phyloP scores from a whole-genome alignment of 2,113 vertebrate genomes.

The Rhegmatorhina hoffmannsi region DNA sequence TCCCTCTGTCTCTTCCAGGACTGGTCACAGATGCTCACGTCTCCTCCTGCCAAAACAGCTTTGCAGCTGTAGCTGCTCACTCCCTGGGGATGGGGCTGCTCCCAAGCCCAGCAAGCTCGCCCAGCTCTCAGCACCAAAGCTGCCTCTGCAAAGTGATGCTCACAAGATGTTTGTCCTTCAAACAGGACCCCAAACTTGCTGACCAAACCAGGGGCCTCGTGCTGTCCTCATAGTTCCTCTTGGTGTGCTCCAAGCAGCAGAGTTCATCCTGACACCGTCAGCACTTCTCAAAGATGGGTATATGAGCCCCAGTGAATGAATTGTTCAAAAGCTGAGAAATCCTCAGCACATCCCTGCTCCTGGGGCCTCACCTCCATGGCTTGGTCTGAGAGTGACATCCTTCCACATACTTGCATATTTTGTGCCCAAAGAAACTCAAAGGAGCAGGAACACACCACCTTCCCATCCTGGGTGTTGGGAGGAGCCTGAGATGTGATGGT shows the following conservation, averaged over 20 bases:
- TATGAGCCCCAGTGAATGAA: not conserved
- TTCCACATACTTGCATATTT: not conserved
- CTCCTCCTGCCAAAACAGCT: slow-evolving; percentile 10
- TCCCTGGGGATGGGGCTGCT: not conserved
- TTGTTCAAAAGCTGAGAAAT: not conserved
- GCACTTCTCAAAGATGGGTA: not conserved
- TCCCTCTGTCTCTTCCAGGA: not conserved
- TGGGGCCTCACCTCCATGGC: not conserved
- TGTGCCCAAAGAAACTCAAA: rapidly evolving
- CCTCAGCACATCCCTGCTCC: rapidly evolving
- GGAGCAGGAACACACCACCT: rapidly evolving
- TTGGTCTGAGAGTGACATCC: not conserved
- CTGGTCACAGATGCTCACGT: not conserved
- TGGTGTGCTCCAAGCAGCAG: not conserved
- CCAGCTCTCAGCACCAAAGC: not conserved
- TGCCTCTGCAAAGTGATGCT: not conserved
- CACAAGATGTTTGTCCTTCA: rapidly evolving
- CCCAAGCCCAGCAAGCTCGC: rapidly evolving
- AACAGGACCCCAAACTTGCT: rapidly evolving
- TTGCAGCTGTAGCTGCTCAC: not conserved
- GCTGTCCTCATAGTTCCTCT: not conserved
- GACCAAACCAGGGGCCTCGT: not conserved
- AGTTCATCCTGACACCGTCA: not conserved
- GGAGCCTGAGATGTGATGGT: not conserved
- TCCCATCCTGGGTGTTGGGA: not conserved